A percentile compares a stretch with the other conserved stretches of the same genome.
These are phyloP conservation scores for Linepithema humile DNA, from an alignment of 1,140 invertebrate genomes.

Conservation along the genomic window DNA sequence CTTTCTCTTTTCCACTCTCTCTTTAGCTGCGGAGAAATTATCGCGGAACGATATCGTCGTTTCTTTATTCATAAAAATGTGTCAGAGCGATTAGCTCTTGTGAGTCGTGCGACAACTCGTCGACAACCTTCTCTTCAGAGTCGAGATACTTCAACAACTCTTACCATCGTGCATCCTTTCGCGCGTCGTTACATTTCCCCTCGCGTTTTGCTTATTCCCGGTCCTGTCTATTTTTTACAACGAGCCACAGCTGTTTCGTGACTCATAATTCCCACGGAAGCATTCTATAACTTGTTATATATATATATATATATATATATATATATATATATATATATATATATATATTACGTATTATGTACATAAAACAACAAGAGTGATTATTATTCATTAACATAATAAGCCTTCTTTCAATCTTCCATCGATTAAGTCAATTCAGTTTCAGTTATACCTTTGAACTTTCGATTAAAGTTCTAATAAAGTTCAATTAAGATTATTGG, in stretches of 20 bases:
- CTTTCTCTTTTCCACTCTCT: background rate
- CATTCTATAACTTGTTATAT: background rate
- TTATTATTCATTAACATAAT: background rate
- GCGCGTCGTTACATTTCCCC: background rate
- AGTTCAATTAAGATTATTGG: no score
- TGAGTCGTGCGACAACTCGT: conserved; percentile 9
- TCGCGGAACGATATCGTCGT: background rate
- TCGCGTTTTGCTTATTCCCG: background rate
- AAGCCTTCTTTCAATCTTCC: background rate
- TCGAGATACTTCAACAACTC: conserved; percentile 28
- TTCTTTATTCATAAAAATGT: conserved; percentile 20
- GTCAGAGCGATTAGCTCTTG: conserved; percentile 19
- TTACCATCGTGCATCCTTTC: conserved; percentile 17
- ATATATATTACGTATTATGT: no score
- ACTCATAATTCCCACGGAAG: background rate
- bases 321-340: no score
- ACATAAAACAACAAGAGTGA: background rate
- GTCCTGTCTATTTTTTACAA: background rate
- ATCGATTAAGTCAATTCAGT: background rate
- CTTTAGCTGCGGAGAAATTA: background rate
- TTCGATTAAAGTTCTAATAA: background rate
- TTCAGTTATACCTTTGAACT: background rate
- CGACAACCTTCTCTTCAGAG: background rate
- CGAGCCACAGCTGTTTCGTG: background rate
- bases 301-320: background rate